Evolutionary conservation across 2,113 vertebrate species (phyloP).

Genomic region (Zosterops pallidus): DNA sequence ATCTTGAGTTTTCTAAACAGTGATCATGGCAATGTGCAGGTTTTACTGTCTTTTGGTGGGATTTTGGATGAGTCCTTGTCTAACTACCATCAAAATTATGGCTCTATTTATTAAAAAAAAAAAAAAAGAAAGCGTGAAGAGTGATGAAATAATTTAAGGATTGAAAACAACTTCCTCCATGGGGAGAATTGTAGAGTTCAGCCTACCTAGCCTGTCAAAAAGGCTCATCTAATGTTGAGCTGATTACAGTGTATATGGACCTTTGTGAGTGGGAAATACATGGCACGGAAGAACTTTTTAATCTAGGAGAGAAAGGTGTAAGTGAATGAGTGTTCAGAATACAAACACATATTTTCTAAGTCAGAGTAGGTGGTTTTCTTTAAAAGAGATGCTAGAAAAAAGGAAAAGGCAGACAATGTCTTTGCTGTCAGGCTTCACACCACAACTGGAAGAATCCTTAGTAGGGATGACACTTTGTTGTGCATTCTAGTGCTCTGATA

Average conservation of each 20-base stretch:
- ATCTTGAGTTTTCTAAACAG: not conserved
- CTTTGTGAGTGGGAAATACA: not conserved
- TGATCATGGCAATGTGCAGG: not conserved
- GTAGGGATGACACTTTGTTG: not conserved
- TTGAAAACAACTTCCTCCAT: not conserved
- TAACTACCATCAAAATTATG: not conserved
- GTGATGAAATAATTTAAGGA: not conserved
- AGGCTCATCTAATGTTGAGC: not conserved
- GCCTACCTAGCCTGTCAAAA: not conserved
- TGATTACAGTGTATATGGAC: not conserved
- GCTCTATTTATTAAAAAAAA: not conserved
- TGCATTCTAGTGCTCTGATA: not conserved
- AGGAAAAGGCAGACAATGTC: not conserved
- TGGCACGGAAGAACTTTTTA: not conserved
- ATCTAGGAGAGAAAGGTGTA: not conserved
- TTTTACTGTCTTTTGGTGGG: not conserved
- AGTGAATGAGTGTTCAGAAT: not conserved
- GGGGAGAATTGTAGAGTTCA: not conserved
- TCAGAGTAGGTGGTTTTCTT: not conserved
- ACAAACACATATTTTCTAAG: not conserved
- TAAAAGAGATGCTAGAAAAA: not conserved
- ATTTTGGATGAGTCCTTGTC: not conserved
- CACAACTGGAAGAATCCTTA: not conserved
- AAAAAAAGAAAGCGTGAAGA: not conserved
- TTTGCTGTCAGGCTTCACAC: not conserved